Evolutionary conservation across 2,888 invertebrate species (phyloP).

Genomic region (Hybos culiciformis): DNA sequence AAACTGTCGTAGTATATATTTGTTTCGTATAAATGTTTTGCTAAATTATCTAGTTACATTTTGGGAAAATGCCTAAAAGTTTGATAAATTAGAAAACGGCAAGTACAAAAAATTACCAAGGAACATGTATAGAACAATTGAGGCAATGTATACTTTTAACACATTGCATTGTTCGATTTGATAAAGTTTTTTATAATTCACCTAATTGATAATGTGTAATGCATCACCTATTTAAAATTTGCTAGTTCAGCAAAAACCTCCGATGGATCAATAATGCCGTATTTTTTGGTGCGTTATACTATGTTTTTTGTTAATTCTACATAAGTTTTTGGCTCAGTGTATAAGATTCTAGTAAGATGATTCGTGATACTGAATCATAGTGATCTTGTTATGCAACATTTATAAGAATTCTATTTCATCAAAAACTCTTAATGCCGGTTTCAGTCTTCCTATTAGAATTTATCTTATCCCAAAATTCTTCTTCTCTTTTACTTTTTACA

Average conservation of each 20-base stretch:
- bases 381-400: no score
- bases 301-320: neutral
- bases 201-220: neutral
- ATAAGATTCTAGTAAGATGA: no score
- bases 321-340: neutral
- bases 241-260: neutral
- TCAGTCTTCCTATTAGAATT: no score
- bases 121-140: neutral
- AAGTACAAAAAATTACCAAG: neutral
- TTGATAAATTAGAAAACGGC: neutral
- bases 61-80: neutral
- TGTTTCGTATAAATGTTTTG: neutral
- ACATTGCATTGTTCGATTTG: neutral
- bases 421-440: no score
- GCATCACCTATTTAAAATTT: neutral
- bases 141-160: neutral
- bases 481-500: no score
- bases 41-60: neutral
- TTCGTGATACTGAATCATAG: no score
- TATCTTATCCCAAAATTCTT: no score
- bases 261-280: neutral
- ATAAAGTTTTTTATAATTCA: neutral
- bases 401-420: no score
- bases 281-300: neutral
- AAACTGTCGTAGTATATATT: no score